Percentiles rank a stretch among this genome's conserved stretches.
Evolutionary conservation across 2,113 vertebrate species (phyloP).

Genomic region (Ctenodactylus gundi): DNA sequence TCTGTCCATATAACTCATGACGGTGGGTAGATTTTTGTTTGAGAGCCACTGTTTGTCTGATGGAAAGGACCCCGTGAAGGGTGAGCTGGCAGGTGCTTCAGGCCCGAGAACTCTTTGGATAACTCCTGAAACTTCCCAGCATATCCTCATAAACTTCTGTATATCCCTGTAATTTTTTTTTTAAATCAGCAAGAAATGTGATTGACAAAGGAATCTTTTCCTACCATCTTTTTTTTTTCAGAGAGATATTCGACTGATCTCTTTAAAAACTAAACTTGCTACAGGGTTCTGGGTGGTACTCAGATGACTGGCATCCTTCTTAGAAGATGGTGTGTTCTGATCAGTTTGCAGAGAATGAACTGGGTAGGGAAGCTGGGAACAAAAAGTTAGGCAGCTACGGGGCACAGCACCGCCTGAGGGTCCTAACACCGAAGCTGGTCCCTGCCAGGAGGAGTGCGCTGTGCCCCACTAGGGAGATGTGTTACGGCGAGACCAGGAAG

Average conservation of each 20-base stretch:
- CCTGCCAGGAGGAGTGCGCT: conserved; percentile 90
- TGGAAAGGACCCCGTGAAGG: neutral
- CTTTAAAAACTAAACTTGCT: neutral
- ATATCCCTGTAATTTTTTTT: neutral
- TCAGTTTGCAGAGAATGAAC: conserved; percentile 93
- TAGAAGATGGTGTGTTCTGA: conserved; percentile 95
- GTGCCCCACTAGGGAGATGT: conserved; percentile 94
- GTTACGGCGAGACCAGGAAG: conserved; percentile 90
- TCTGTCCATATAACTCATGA: neutral
- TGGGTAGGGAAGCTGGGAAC: conserved; percentile 89
- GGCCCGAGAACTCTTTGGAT: neutral
- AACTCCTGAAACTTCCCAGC: neutral
- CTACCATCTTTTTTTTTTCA: neutral
- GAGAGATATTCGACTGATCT: neutral
- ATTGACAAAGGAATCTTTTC: neutral
- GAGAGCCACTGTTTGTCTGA: neutral
- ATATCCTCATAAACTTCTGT: neutral
- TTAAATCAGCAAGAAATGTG: neutral
- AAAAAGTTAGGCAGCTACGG: conserved; percentile 90
- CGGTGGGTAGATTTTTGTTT: neutral
- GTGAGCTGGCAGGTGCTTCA: neutral
- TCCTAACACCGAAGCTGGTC: conserved; percentile 87
- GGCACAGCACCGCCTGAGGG: conserved; percentile 87
- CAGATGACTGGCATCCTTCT: conserved; percentile 93
- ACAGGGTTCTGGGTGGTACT: conserved; percentile 88